These are phyloP conservation scores for Cygnus buccinator DNA, from an alignment of 2,113 vertebrate genomes.

Conservation along the genomic window DNA sequence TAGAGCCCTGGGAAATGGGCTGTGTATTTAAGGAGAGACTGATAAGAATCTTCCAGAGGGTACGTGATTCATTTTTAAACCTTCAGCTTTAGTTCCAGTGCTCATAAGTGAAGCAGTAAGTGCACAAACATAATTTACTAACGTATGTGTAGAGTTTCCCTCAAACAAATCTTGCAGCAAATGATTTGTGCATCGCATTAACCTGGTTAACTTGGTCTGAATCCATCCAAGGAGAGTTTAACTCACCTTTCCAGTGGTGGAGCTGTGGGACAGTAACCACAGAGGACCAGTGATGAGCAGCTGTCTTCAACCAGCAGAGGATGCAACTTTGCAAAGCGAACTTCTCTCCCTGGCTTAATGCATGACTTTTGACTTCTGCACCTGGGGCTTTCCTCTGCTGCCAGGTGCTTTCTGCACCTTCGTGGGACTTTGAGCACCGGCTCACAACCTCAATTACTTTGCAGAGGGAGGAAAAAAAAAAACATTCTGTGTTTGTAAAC, in stretches of 20 bases:
- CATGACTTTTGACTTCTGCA: not conserved
- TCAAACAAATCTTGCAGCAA: not conserved
- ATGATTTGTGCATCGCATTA: not conserved
- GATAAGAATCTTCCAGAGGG: slow-evolving; percentile 17
- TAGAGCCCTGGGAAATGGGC: not conserved
- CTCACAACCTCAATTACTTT: not conserved
- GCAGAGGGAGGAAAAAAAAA: not conserved
- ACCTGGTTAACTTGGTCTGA: not conserved
- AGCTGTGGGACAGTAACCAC: not conserved
- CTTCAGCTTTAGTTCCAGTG: not conserved
- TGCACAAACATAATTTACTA: not conserved
- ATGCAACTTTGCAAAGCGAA: not conserved
- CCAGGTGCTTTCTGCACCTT: not conserved
- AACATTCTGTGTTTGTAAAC: not conserved
- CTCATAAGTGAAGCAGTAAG: not conserved
- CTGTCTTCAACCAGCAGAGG: not conserved
- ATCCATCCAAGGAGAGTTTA: not conserved
- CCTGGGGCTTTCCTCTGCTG: not conserved
- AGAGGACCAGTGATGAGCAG: not conserved
- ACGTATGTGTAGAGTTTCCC: not conserved
- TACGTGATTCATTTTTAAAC: not conserved
- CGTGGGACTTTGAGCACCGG: not conserved
- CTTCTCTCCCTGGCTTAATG: not conserved
- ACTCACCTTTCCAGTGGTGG: not conserved
- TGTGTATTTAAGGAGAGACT: not conserved